Percentiles rank a stretch among this genome's conserved stretches.
Evolutionary conservation across 2,888 invertebrate species (phyloP).

Genomic region (Catocala fraxini): DNA sequence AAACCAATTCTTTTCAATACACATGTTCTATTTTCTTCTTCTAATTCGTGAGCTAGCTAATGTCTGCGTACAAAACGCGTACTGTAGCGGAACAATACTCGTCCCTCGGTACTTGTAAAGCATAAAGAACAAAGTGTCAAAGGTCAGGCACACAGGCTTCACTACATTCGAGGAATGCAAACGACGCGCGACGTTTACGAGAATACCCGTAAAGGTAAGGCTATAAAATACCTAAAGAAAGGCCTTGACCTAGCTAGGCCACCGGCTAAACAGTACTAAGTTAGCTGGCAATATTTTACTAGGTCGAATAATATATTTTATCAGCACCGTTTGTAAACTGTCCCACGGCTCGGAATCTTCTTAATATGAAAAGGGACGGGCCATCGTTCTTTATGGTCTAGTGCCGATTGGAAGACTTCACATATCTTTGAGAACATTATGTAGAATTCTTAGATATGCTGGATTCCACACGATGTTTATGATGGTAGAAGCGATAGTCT

Average conservation of each 20-base stretch:
- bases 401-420: too few species aligned
- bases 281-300: slow-evolving; percentile 18
- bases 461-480: too few species aligned
- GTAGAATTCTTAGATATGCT: too few species aligned
- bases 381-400: too few species aligned
- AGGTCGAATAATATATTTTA: slow-evolving; percentile 19
- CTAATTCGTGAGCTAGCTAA: neutral
- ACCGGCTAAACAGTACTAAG: slow-evolving; percentile 11
- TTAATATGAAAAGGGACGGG: too few species aligned
- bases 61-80: slow-evolving; percentile 8
- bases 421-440: too few species aligned
- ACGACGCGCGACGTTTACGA: slow-evolving; percentile 27
- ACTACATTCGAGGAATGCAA: slow-evolving; percentile 28
- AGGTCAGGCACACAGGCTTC: slow-evolving; percentile 12
- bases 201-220: slow-evolving; percentile 28
- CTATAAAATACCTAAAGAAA: slow-evolving; percentile 19
- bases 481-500: too few species aligned
- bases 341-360: too few species aligned
- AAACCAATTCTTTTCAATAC: too few species aligned
- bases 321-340: slow-evolving; percentile 12
- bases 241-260: slow-evolving; percentile 30
- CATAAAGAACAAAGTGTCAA: slow-evolving; percentile 8
- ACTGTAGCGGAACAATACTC: neutral
- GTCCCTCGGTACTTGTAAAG: slow-evolving; percentile 3
- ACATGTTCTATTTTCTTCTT: too few species aligned